Evolutionary conservation across 37 sponge, comb jelly and placozoan genomes (phyloP).

Genomic region (Dysidea cf. avara): DNA sequence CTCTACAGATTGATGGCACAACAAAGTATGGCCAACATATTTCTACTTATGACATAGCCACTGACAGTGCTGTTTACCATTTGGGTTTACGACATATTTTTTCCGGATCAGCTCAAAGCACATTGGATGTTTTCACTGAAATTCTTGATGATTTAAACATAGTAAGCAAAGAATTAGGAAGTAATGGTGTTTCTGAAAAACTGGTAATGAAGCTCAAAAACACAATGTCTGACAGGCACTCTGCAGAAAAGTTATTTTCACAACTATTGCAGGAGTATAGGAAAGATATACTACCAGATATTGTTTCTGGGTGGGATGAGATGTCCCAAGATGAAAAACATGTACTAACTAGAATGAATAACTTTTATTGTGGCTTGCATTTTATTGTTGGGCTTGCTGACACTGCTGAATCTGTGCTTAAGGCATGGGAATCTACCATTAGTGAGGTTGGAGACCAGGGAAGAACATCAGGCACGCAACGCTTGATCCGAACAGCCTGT

Average conservation of each 20-base stretch:
- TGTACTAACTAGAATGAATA: conserved; percentile 28
- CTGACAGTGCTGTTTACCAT: background rate
- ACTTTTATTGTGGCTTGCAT: conserved; percentile 61
- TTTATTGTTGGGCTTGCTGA: conserved; percentile 42
- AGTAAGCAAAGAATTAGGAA: background rate
- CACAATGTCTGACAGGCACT: conserved; percentile 54
- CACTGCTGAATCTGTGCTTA: conserved; percentile 8
- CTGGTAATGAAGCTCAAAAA: conserved; percentile 29
- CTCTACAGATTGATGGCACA: conserved; percentile 19
- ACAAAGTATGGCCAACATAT: no score
- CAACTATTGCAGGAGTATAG: conserved; percentile 31
- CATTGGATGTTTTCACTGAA: conserved; percentile 1
- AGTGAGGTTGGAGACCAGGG: background rate
- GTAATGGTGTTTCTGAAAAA: background rate
- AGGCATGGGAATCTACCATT: conserved; percentile 9
- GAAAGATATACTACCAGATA: conserved; percentile 21
- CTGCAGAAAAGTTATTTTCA: conserved; percentile 28
- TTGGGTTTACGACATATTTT: conserved; percentile 15
- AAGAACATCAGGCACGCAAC: conserved; percentile 1
- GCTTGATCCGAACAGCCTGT: conserved; percentile 34
- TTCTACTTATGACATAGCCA: no score
- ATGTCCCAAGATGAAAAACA: conserved; percentile 16
- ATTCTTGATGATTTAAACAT: conserved; percentile 1
- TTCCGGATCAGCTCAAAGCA: conserved; percentile 1
- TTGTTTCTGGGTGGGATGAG: conserved; percentile 13